phyloP scores from a whole-genome alignment of 2,888 invertebrate genomes.

The Oligia latruncula region DNA sequence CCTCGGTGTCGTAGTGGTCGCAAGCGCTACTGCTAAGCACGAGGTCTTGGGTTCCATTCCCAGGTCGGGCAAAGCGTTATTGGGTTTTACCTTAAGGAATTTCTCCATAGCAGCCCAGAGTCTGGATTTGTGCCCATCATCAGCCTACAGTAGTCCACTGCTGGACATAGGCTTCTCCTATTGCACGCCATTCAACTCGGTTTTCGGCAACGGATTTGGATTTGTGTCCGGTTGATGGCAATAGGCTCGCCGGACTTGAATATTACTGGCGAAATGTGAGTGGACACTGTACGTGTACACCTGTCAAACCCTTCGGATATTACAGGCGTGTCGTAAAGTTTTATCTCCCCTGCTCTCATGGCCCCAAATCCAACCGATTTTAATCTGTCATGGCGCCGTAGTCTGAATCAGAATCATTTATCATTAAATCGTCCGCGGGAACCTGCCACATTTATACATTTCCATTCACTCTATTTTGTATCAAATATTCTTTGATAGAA shows the following conservation, averaged over 20 bases:
- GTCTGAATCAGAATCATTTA: conserved; percentile 65
- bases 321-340: neutral
- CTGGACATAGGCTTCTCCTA: too few relatives aligned
- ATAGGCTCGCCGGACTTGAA: neutral
- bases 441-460: conserved; percentile 57
- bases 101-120: neutral
- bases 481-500: neutral
- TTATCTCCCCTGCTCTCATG: conserved; percentile 2
- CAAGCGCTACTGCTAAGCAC: neutral
- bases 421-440: conserved; percentile 59
- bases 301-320: neutral
- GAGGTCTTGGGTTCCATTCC: neutral
- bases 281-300: neutral
- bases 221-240: neutral
- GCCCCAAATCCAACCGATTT: conserved; percentile 48
- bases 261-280: neutral
- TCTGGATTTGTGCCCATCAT: neutral
- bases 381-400: conserved; percentile 60
- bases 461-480: conserved; percentile 48
- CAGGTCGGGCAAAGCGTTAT: neutral
- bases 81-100: neutral
- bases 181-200: too few relatives aligned
- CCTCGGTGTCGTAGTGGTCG: neutral
- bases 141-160: too few relatives aligned
- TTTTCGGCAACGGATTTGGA: too few relatives aligned